Conservation (phyloP, 2,797 vertebrate species). For the Vipera ursinii region DNA sequence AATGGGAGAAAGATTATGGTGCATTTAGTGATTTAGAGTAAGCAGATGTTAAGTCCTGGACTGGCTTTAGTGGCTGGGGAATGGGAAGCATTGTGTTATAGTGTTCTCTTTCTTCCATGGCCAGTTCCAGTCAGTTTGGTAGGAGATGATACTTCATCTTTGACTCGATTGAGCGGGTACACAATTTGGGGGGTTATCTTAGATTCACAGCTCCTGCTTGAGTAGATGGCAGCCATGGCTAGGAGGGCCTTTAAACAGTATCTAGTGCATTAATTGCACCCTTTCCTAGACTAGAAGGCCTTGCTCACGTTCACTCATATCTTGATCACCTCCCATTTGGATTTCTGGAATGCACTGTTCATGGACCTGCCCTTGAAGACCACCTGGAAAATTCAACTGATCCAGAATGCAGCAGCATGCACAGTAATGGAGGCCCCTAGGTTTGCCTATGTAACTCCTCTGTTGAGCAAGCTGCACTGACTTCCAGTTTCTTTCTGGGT, state of each 20-base stretch:
- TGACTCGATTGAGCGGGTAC: not conserved
- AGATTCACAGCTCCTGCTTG: not conserved
- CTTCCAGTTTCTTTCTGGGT: not conserved
- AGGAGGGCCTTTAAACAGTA: not conserved
- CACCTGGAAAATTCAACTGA: not conserved
- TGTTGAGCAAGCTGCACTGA: not conserved
- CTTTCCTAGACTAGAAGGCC: not conserved
- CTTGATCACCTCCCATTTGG: not conserved
- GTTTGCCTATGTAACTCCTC: not conserved
- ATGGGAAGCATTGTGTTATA: not conserved
- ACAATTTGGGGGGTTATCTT: not conserved
- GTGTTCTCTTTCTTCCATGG: not conserved
- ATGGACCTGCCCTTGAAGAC: not conserved
- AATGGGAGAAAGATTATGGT: not conserved
- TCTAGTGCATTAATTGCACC: not conserved
- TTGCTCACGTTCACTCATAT: not conserved
- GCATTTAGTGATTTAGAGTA: not conserved
- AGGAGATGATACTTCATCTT: not conserved
- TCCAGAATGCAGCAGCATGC: not conserved
- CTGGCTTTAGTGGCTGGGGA: not conserved
- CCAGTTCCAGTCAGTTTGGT: not conserved
- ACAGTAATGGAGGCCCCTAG: not conserved
- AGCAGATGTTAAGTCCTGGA: not conserved
- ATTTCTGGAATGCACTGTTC: not conserved
- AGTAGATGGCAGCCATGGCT: not conserved